Evolutionary conservation across 2,888 invertebrate genomes (phyloP).

Genomic region (Theretra japonica): DNA sequence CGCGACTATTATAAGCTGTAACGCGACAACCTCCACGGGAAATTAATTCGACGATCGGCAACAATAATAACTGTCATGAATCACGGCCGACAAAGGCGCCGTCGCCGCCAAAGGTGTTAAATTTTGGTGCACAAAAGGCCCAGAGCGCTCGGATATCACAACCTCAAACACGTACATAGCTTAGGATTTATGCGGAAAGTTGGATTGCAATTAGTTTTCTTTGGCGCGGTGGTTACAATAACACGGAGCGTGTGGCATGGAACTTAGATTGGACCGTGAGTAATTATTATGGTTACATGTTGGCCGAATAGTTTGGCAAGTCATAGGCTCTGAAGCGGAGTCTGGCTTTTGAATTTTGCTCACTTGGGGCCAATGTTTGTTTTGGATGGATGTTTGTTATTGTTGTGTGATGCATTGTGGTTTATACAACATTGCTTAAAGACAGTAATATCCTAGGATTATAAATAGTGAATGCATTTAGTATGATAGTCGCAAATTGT

Average conservation of each 20-base stretch:
- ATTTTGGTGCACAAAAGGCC: conserved; percentile 66
- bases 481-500: no score
- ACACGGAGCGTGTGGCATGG: background rate
- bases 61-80: conserved; percentile 77
- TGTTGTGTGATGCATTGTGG: no score
- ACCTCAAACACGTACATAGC: conserved; percentile 54
- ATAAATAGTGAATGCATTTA: no score
- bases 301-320: background rate
- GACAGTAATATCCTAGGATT: no score
- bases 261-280: conserved; percentile 4
- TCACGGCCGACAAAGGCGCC: conserved; percentile 73
- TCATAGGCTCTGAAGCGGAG: background rate
- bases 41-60: conserved; percentile 78
- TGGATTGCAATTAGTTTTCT: conserved; percentile 76
- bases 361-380: background rate
- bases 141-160: conserved; percentile 58
- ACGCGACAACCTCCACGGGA: conserved; percentile 63
- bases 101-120: conserved; percentile 73
- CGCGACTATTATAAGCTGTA: conserved; percentile 59
- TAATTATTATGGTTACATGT: background rate
- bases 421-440: no score
- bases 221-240: conserved; percentile 40
- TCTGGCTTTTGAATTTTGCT: background rate
- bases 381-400: background rate
- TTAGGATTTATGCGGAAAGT: conserved; percentile 75